Conservation (phyloP, 2,888 invertebrate species). For the Agrilus biguttatus region DNA sequence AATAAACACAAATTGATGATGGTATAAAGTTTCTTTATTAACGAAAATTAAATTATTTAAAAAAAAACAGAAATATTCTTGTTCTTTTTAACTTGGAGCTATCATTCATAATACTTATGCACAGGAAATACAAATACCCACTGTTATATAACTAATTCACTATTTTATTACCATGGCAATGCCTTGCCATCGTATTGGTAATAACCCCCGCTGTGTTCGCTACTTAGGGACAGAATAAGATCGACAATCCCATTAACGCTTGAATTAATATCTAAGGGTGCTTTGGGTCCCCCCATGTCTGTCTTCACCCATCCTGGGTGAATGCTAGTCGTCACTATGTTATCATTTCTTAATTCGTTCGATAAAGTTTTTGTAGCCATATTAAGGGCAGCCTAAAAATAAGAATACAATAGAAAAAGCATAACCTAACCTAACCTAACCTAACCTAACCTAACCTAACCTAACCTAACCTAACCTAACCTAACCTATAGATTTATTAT, state of each 20-base stretch:
- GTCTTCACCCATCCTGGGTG: constrained; percentile 92
- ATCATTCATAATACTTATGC: no score
- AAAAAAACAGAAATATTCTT: no score
- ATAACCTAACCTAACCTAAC: background rate
- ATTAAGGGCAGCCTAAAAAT: constrained; percentile 65
- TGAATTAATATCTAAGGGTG: constrained; percentile 55
- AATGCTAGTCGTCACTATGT: constrained; percentile 57
- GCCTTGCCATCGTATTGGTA: constrained; percentile 61
- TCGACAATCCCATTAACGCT: constrained; percentile 52
- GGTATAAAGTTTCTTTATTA: no score
- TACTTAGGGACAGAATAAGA: constrained; percentile 46
- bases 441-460: background rate
- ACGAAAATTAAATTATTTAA: no score
- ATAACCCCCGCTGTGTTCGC: constrained; percentile 60
- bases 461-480: no score
- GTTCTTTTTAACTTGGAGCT: no score
- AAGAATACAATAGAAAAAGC: constrained; percentile 4
- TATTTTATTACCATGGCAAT: constrained; percentile 49
- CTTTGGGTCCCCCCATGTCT: constrained; percentile 73
- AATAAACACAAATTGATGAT: no score
- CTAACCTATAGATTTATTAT: no score
- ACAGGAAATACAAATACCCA: no score
- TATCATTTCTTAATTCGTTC: constrained; percentile 58
- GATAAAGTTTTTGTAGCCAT: constrained; percentile 76
- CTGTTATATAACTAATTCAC: no score